These are phyloP conservation scores for Aphis gossypii DNA, from an alignment of 1,140 invertebrate species.

Conservation along the genomic window DNA sequence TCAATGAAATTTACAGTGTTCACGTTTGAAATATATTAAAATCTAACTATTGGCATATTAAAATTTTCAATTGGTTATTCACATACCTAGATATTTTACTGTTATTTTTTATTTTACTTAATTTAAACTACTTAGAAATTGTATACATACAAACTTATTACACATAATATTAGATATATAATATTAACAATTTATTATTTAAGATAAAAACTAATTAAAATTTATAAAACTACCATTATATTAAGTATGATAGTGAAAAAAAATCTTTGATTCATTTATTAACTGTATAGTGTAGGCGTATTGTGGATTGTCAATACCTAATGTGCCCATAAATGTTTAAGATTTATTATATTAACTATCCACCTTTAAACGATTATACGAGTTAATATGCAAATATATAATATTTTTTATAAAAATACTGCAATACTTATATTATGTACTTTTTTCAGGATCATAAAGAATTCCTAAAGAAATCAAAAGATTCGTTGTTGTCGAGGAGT, in stretches of 20 bases:
- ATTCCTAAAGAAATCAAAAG: slow-evolving; percentile 38
- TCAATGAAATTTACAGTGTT: background rate
- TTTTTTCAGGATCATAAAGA: slow-evolving; percentile 43
- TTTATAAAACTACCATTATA: background rate
- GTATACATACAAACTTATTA: background rate
- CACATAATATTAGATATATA: no score
- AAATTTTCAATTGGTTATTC: background rate
- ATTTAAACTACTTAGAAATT: no score
- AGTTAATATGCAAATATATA: background rate
- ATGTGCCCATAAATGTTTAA: background rate
- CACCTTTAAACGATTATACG: background rate
- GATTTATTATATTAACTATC: background rate
- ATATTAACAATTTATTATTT: background rate
- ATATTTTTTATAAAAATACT: no score
- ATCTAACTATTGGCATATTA: background rate
- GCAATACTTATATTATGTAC: background rate
- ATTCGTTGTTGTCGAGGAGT: slow-evolving; percentile 62
- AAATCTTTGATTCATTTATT: background rate
- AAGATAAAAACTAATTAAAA: background rate
- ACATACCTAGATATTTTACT: background rate
- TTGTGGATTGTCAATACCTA: no score
- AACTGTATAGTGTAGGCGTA: background rate
- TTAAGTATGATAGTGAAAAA: background rate
- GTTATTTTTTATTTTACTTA: no score
- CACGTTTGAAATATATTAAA: background rate